phyloP scores from a whole-genome alignment of 2,113 vertebrate genomes.

The Rhinichthys klamathensis region DNA sequence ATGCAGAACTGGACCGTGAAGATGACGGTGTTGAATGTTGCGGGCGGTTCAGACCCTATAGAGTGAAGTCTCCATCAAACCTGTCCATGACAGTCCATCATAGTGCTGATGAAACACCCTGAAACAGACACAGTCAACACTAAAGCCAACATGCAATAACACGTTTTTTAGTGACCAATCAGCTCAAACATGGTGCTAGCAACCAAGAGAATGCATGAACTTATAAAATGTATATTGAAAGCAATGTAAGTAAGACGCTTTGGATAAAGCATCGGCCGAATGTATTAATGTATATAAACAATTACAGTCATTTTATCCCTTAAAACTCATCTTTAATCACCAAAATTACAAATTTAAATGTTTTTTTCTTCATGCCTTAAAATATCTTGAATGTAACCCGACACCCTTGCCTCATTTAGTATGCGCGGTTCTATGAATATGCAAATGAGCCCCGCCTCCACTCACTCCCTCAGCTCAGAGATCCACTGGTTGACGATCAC shows the following conservation, averaged over 20 bases:
- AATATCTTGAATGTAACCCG: too few relatives aligned
- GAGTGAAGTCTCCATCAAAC: neutral
- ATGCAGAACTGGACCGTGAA: neutral
- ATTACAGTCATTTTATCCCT: too few relatives aligned
- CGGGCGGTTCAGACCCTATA: neutral
- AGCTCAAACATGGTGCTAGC: neutral
- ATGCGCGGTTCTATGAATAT: too few relatives aligned
- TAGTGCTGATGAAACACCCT: constrained; percentile 22
- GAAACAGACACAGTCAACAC: neutral
- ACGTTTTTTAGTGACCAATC: neutral
- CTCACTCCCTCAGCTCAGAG: too few relatives aligned
- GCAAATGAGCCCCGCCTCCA: too few relatives aligned
- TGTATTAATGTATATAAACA: neutral
- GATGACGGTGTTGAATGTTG: neutral
- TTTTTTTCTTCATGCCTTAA: too few relatives aligned
- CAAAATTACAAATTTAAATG: too few relatives aligned
- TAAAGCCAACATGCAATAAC: neutral
- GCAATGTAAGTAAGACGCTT: neutral
- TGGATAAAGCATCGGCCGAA: neutral
- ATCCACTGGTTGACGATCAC: too few relatives aligned
- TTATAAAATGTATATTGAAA: neutral
- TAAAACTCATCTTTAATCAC: too few relatives aligned
- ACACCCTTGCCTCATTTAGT: too few relatives aligned
- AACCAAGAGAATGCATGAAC: neutral
- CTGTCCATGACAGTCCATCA: neutral